Evolutionary conservation across 37 sponge, comb jelly and placozoan species (phyloP).

Genomic region (Eunapius fragilis): DNA sequence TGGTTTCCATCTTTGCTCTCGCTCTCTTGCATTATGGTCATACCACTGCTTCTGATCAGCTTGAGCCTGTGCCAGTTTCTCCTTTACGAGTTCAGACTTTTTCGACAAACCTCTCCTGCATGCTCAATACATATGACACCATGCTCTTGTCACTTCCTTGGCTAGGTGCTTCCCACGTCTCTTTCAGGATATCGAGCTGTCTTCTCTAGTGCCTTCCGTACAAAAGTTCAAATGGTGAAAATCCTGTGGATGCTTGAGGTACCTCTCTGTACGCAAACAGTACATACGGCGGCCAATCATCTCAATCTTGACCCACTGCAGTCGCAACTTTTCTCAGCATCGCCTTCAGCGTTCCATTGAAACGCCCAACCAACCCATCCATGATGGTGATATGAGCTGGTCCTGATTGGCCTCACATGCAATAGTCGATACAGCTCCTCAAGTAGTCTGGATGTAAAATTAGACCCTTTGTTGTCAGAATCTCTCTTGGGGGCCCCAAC

Average conservation of each 20-base stretch:
- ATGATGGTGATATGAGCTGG: no score
- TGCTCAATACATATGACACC: background rate
- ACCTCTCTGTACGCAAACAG: slow-evolving; percentile 31
- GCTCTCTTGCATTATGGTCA: background rate
- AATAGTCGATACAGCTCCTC: slow-evolving; percentile 15
- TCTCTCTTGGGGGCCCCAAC: slow-evolving; percentile 38
- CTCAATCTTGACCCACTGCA: background rate
- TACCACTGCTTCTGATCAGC: background rate
- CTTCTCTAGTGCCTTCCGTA: slow-evolving; percentile 16
- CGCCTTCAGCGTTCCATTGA: slow-evolving; percentile 31
- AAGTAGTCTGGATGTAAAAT: background rate
- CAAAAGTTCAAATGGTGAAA: slow-evolving; percentile 29
- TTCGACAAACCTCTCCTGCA: background rate
- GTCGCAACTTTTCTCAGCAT: slow-evolving; percentile 15
- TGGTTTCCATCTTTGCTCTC: slow-evolving; percentile 9
- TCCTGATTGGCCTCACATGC: slow-evolving; percentile 1
- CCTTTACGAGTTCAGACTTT: background rate
- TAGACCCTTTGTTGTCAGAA: slow-evolving; percentile 19
- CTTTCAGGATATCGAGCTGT: slow-evolving; percentile 23
- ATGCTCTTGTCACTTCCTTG: background rate
- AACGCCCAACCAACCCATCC: slow-evolving; percentile 2
- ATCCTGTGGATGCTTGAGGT: slow-evolving; percentile 25
- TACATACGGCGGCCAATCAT: slow-evolving; percentile 12
- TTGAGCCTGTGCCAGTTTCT: background rate
- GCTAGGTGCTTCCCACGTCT: background rate